phyloP scores from a whole-genome alignment of 2,113 vertebrate genomes.

The Meleagris gallopavo region DNA sequence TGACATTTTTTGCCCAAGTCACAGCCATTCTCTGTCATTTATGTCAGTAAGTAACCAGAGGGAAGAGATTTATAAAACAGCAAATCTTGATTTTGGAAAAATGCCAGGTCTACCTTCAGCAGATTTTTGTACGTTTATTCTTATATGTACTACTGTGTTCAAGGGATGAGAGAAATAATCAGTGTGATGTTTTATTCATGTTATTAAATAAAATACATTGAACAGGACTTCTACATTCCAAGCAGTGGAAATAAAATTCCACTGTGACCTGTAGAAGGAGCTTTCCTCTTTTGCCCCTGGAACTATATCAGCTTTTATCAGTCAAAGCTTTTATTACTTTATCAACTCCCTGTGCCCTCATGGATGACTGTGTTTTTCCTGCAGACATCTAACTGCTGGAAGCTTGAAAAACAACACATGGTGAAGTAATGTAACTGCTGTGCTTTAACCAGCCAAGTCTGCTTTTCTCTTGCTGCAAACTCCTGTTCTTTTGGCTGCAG shows the following conservation, averaged over 20 bases:
- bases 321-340: constrained; percentile 7
- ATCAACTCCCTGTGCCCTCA: background rate
- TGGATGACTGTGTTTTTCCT: background rate
- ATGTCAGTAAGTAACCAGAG: background rate
- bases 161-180: background rate
- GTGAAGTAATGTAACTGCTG: constrained; percentile 5
- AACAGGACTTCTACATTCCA: background rate
- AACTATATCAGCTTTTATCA: background rate
- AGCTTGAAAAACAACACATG: constrained; percentile 33
- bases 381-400: constrained; percentile 21
- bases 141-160: background rate
- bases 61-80: background rate
- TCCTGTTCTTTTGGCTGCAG: constrained; percentile 2
- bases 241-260: background rate
- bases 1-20: rapidly evolving
- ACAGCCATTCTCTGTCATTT: background rate
- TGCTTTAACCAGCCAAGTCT: constrained; percentile 12
- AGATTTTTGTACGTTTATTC: background rate
- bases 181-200: background rate
- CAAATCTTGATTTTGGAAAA: background rate
- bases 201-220: background rate
- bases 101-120: background rate
- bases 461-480: background rate
- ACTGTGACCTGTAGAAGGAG: background rate
- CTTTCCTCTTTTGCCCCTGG: background rate